Conservation (phyloP, 2,113 vertebrate species). For the Chelonoidis abingdonii region DNA sequence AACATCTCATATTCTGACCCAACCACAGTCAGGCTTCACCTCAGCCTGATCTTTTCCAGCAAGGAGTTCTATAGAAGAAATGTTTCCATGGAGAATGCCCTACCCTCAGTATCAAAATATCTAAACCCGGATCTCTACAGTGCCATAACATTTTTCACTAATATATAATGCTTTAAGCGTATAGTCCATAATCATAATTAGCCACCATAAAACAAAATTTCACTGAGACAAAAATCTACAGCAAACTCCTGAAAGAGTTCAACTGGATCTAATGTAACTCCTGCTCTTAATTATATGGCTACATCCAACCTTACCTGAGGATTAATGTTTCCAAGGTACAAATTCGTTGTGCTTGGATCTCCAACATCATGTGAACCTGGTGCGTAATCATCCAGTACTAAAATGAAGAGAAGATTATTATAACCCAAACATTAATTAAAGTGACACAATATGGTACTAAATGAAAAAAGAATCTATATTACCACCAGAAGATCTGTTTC, state of each 20-base stretch:
- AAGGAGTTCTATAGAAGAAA: neutral
- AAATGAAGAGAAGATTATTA: constrained; percentile 65
- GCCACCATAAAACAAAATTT: neutral
- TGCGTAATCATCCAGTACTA: constrained; percentile 97
- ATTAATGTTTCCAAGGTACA: constrained; percentile 99
- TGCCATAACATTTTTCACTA: neutral
- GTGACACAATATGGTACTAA: constrained; percentile 23
- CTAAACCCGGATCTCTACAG: neutral
- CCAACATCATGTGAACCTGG: constrained; percentile 98
- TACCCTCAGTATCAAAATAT: neutral
- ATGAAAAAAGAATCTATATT: constrained; percentile 82
- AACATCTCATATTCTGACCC: neutral
- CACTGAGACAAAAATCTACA: neutral
- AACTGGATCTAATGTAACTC: neutral
- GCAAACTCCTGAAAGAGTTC: neutral
- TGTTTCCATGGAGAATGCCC: neutral
- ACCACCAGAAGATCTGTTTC: constrained; percentile 98
- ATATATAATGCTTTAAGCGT: neutral
- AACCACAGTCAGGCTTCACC: neutral
- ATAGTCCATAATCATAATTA: neutral
- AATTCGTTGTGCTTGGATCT: constrained; percentile 97
- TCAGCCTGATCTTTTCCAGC: neutral
- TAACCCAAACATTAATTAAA: constrained; percentile 56
- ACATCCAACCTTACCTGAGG: constrained; percentile 86
- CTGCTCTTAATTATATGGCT: neutral